Percentiles rank a stretch among this genome's conserved stretches.
Evolutionary conservation across 2,888 invertebrate genomes (phyloP).

Genomic region (Lithodes maja): DNA sequence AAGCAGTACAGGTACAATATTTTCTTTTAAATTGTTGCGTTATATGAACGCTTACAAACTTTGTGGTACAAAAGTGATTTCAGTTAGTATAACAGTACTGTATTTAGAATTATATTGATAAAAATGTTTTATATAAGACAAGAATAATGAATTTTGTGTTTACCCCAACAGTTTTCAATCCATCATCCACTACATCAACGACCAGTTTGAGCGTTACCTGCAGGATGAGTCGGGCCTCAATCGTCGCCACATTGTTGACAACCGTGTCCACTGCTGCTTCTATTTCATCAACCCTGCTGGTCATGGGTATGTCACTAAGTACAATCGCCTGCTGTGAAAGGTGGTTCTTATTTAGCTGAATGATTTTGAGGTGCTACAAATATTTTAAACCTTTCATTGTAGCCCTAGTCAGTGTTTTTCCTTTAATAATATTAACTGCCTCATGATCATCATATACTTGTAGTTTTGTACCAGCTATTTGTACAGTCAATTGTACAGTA

Average conservation of each 20-base stretch:
- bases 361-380: too few relatives aligned
- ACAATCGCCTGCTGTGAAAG: too few relatives aligned
- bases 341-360: too few relatives aligned
- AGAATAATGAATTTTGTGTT: neutral
- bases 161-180: conserved; percentile 84
- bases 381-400: too few relatives aligned
- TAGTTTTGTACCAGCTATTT: too few relatives aligned
- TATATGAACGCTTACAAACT: neutral
- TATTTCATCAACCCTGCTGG: conserved; percentile 98
- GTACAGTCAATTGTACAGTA: too few relatives aligned
- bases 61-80: neutral
- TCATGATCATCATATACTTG: too few relatives aligned
- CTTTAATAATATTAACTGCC: too few relatives aligned
- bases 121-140: too few relatives aligned
- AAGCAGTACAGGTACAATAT: neutral
- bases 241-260: conserved; percentile 96
- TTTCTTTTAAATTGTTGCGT: neutral
- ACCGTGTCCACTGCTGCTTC: conserved; percentile 97
- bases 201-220: conserved; percentile 88
- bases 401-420: too few relatives aligned
- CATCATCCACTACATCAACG: conserved; percentile 97
- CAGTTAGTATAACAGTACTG: neutral
- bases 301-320: conserved; percentile 80
- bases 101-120: neutral
- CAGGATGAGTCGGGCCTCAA: conserved; percentile 97